Evolutionary conservation across 2,888 invertebrate species (phyloP).

Genomic region (Dyspetes luteomarginatus): DNA sequence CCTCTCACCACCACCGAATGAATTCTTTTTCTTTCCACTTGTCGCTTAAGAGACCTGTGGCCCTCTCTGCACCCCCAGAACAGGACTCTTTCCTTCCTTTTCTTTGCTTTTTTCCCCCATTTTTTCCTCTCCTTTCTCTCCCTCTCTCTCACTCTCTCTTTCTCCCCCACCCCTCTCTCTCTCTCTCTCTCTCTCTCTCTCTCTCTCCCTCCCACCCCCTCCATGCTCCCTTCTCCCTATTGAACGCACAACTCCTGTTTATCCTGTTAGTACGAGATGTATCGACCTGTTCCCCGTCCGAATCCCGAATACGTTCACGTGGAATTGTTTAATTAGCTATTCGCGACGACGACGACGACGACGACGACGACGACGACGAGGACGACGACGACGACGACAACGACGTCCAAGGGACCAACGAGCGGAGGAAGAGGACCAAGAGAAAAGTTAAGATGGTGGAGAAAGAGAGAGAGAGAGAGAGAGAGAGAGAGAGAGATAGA

Average conservation of each 20-base stretch:
- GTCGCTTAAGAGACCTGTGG: slow-evolving; percentile 27
- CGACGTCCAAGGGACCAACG: too few relatives aligned
- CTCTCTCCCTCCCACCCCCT: neutral
- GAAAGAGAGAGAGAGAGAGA: slow-evolving; percentile 71
- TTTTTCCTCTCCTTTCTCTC: neutral
- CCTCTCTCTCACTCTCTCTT: neutral
- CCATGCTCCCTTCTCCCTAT: slow-evolving; percentile 37
- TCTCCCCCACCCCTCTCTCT: neutral
- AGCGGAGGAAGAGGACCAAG: slow-evolving; percentile 41
- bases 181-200: slow-evolving; percentile 2
- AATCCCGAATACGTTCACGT: slow-evolving; percentile 75
- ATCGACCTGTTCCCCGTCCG: slow-evolving; percentile 81
- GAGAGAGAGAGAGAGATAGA: slow-evolving; percentile 62
- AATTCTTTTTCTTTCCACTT: slow-evolving; percentile 36
- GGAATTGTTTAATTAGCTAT: slow-evolving; percentile 83
- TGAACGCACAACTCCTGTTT: slow-evolving; percentile 80
- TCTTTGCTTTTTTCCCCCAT: neutral
- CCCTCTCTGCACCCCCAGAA: neutral
- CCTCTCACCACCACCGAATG: slow-evolving; percentile 33
- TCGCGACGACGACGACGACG: slow-evolving; percentile 70
- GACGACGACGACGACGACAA: slow-evolving; percentile 12
- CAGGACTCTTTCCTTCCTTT: neutral
- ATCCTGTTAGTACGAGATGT: slow-evolving; percentile 83
- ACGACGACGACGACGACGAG: slow-evolving; percentile 64
- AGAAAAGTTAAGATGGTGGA: slow-evolving; percentile 53